Evolutionary conservation across 1,140 invertebrate species (phyloP).

Genomic region (honey bee (Apis mellifera)): Amel_HAv3.1 CM009932.2:8815501-8816000

Average conservation of each 20-base stretch:
- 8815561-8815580: conserved; percentile 35
- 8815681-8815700: too few species aligned
- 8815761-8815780: background rate
- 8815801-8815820: background rate
- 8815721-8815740: background rate
- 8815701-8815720: background rate
- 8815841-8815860: background rate
- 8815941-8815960: background rate
- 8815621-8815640: conserved; percentile 14
- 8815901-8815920: background rate
- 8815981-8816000: background rate
- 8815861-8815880: background rate
- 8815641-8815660: conserved; percentile 1
- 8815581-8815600: background rate
- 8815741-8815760: background rate
- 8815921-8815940: background rate
- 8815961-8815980: too few species aligned
- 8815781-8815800: background rate
- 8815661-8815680: background rate
- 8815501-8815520: background rate
- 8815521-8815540: background rate
- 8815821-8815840: background rate
- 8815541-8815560: background rate
- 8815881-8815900: background rate
- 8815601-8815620: background rate